Evolutionary conservation across 2,888 invertebrate species (phyloP).

Genomic region (Herminia tarsipennalis): DNA sequence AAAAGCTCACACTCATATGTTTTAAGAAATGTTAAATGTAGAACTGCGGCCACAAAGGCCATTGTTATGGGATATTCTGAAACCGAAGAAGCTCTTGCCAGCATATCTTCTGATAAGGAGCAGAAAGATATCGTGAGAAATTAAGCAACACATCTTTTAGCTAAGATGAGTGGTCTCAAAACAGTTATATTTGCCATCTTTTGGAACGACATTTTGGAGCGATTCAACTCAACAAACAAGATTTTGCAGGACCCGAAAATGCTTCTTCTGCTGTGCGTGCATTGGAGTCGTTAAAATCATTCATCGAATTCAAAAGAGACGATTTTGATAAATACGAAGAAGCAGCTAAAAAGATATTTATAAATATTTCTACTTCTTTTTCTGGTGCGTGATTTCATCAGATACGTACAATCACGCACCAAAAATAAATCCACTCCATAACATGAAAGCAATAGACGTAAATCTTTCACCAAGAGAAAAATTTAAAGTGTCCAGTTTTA

Average conservation of each 20-base stretch:
- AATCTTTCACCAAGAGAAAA: slow-evolving; percentile 16
- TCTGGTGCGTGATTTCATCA: too few relatives aligned
- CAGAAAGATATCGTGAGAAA: not conserved
- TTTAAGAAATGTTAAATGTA: not conserved
- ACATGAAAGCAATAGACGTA: slow-evolving; percentile 27
- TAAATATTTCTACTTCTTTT: too few relatives aligned
- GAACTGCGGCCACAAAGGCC: not conserved
- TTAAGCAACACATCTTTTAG: not conserved
- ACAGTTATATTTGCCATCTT: not conserved
- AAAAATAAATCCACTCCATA: slow-evolving; percentile 28
- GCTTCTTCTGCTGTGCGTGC: not conserved
- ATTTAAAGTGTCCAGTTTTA: slow-evolving; percentile 26
- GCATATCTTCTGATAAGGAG: not conserved
- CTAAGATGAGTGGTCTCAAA: not conserved
- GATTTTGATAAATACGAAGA: not conserved
- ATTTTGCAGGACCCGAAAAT: slow-evolving; percentile 12
- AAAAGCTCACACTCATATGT: not conserved
- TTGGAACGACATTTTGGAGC: not conserved
- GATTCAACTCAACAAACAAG: not conserved
- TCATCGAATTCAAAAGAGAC: not conserved
- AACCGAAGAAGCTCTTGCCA: not conserved
- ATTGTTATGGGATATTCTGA: not conserved
- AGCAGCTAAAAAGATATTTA: not conserved
- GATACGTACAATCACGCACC: slow-evolving; percentile 10
- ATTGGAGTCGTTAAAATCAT: not conserved